These are phyloP conservation scores for Microdon myrmicae DNA, from an alignment of 2,888 invertebrate species.

Conservation along the genomic window DNA sequence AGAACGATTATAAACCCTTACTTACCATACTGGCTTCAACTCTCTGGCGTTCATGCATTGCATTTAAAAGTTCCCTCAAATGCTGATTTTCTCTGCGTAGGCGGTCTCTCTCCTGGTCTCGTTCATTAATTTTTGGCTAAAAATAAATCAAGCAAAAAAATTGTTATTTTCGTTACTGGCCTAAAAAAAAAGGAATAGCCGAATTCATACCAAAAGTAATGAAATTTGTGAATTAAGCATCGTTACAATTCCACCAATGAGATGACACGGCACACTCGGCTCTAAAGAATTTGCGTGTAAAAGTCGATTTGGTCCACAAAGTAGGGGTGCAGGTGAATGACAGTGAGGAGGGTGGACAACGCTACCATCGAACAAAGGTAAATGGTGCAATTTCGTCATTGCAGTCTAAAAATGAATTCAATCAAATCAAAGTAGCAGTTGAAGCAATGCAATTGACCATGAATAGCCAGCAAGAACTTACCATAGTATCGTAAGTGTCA, in stretches of 20 bases:
- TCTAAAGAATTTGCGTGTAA: conserved; percentile 66
- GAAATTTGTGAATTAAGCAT: conserved; percentile 75
- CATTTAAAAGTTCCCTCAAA: conserved; percentile 77
- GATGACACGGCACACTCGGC: conserved; percentile 72
- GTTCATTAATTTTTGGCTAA: conserved; percentile 78
- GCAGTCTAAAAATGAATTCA: conserved; percentile 9
- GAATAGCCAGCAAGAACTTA: conserved; percentile 53
- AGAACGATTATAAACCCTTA: neutral
- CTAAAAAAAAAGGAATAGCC: neutral
- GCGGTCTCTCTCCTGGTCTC: conserved; percentile 80
- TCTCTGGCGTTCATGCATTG: conserved; percentile 69
- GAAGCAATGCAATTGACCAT: conserved; percentile 58
- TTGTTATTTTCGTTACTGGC: neutral
- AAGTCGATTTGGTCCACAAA: conserved; percentile 66
- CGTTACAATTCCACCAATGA: conserved; percentile 73
- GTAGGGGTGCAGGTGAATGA: conserved; percentile 45
- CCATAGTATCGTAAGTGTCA: conserved; percentile 61
- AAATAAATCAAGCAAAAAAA: conserved; percentile 12
- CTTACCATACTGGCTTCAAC: conserved; percentile 64
- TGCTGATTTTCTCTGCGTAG: conserved; percentile 78
- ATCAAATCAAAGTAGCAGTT: conserved; percentile 28
- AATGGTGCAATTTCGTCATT: conserved; percentile 26
- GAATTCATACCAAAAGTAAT: conserved; percentile 72
- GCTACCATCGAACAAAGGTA: conserved; percentile 25
- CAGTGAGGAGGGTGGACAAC: conserved; percentile 13